phyloP scores from a whole-genome alignment of 1,140 invertebrate species.

The Hormaphis cornu region DNA sequence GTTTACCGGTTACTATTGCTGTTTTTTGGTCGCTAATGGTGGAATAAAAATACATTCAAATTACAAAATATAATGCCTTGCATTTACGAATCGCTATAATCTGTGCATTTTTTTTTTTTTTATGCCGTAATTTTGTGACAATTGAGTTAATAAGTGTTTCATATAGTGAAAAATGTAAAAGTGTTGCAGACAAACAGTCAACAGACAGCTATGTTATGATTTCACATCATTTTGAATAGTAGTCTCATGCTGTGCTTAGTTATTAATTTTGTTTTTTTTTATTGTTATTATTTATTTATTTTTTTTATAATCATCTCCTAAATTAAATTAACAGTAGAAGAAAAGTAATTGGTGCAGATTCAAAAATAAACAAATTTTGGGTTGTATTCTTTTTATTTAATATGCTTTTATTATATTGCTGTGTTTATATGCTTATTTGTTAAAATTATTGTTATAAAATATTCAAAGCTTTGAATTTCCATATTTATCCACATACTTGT shows the following conservation, averaged over 20 bases:
- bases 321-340: constrained; percentile 22
- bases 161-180: constrained; percentile 10
- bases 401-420: constrained; percentile 23
- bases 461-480: neutral
- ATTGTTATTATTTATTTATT: neutral
- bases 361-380: constrained; percentile 25
- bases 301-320: constrained; percentile 11
- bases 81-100: constrained; percentile 27
- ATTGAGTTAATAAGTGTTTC: constrained; percentile 24
- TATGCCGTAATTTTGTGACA: constrained; percentile 20
- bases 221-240: constrained; percentile 27
- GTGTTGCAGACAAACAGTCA: constrained; percentile 17
- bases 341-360: constrained; percentile 27
- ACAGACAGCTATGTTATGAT: constrained; percentile 13
- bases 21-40: constrained; percentile 27
- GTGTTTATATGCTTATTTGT: constrained; percentile 20
- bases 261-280: constrained; percentile 16
- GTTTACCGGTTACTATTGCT: constrained; percentile 25
- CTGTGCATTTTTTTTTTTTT: constrained; percentile 19
- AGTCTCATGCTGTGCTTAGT: constrained; percentile 29
- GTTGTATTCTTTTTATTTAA: constrained; percentile 29
- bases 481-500: neutral
- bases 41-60: constrained; percentile 15
- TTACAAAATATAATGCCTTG: constrained; percentile 13
- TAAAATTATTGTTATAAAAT: neutral